Base-by-base conservation (phyloP, 2,888 invertebrate genomes). In the Lasioglossum calceatum region DNA sequence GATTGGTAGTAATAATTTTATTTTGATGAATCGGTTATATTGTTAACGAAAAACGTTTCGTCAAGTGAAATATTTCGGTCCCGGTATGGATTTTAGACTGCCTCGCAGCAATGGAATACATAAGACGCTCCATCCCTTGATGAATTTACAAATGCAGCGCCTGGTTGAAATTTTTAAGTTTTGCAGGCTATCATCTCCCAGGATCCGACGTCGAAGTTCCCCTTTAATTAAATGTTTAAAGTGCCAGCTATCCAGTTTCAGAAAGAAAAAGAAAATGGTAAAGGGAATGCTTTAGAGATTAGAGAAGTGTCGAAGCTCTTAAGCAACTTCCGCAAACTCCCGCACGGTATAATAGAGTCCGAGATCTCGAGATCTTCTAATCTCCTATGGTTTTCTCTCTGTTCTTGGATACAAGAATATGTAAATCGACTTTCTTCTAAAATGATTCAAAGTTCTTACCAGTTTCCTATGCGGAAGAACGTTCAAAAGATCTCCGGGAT, bases 301-400 rank as follows among this genome's bases (percentile, higher is more conserved):
- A 61, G 61, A 61, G 61, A 14, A 61, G 61, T 61, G 61, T 61
- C 7, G 61, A 27, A 61, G 61, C 27, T 61, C 27, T 61, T 32
- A 61, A 32, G 61, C 27, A 61, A 61, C 27, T 61, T 61, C 5
- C 27, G 61, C 61, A 5, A 27, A 61, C 61, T 61, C 61, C 61
- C 27, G 61, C 27, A 5, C 27, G 16, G 27, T 27, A 27, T 27
- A 27, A 61, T 27, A 7, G 61, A 27, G 14, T 61, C 61, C 2
- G 61, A 61, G 27, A 61, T 61, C 61, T 61, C 14, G 61, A 61
- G 61, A 61, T 61, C 16, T 61, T 27, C 61, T 61, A 61, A 61
- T 61, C 61, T 61, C 14, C 27, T 27, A 54, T n/a, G 54, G 54
- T 10, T 54, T n/a, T 54, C 23, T n/a, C 54, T n/a, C 54, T 54